A percentile compares a stretch with the other conserved stretches of the same genome.
Conservation (phyloP, 2,888 invertebrate genomes). For the Hypomecis punctinalis region DNA sequence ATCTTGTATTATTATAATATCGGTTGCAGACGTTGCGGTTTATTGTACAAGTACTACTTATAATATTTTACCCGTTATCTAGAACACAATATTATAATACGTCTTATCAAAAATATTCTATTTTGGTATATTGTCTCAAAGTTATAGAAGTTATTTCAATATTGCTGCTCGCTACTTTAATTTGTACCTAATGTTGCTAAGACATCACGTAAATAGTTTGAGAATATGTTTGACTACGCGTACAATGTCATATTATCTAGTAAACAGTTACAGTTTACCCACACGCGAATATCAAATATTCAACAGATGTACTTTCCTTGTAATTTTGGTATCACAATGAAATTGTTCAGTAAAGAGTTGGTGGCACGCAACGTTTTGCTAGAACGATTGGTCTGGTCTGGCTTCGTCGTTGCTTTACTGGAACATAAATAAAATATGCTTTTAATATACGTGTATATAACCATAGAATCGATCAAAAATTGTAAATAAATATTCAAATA, state of each 20-base stretch:
- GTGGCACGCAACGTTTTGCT: conserved; percentile 47
- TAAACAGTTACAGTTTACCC: conserved; percentile 15
- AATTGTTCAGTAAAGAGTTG: conserved; percentile 45
- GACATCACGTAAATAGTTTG: conserved; percentile 17
- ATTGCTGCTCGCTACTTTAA: conserved; percentile 13
- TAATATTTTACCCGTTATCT: conserved; percentile 9
- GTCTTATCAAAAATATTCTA: conserved; percentile 4
- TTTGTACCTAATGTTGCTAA: conserved; percentile 11
- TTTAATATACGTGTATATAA: no score
- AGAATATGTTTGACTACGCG: conserved; percentile 11
- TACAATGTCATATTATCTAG: conserved; percentile 16
- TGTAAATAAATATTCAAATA: no score
- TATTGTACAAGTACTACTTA: no score
- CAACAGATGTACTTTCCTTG: conserved; percentile 20
- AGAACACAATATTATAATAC: conserved; percentile 2
- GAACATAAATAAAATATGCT: conserved; percentile 35
- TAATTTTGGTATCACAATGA: conserved; percentile 39
- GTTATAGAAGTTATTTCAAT: conserved; percentile 1
- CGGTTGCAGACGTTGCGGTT: no score
- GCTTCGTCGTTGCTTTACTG: conserved; percentile 47
- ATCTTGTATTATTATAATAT: no score
- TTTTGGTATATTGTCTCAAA: conserved; percentile 7
- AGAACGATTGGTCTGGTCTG: conserved; percentile 24
- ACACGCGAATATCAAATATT: conserved; percentile 34
- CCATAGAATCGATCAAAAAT: no score